Evolutionary conservation across 2,888 invertebrate genomes (phyloP), one percentile per base, ranked within the genome.

Genomic region (Synanthedon myopaeformis): DNA sequence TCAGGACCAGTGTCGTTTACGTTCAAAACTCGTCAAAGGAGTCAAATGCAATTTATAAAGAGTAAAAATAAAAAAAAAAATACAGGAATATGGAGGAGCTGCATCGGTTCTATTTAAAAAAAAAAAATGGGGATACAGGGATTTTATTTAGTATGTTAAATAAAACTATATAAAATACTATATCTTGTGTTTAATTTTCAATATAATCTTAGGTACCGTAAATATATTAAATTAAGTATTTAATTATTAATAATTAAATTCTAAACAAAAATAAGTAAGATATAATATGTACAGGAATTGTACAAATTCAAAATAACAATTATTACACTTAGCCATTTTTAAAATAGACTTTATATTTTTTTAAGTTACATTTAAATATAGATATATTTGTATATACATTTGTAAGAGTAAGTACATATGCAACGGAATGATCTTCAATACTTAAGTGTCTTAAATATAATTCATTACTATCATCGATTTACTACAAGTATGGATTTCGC

Each of bases 1-100:
- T 14, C 67, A 73, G 72, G 76, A 82, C 19, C 66, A 78, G 1
- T 72, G 67, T 74, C 72, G 57, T 4, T 68, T 59, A 17, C 70
- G 81, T 6, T 13, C 45, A 14, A 69, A 77, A 52, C 61, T 69
- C 49, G 73, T 84, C 1, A 64, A 64, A 56, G 79, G 79, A n/a
- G 58, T 62, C 0, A 68, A 74, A 48, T 76, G 79, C 35, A 72
- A 74, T 53, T 69, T 83, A 53, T 78, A 70, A 63, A 55, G 53
- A 28, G 41, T 62, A 11, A 55, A 17, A 17, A 2, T 62, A 11
- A 23, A 23, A 23, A 23, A 23, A 23, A 19, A 3, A 3, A 3
- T 19, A 19, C 0, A 19, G 2, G 3, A 3, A 19, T 19, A 28
- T 28, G 4, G 28, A 28, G 65, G 19, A 58, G 28, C 28, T 28